Conservation (phyloP, 1,140 invertebrate genomes). For the Cataglyphis hispanica region DNA sequence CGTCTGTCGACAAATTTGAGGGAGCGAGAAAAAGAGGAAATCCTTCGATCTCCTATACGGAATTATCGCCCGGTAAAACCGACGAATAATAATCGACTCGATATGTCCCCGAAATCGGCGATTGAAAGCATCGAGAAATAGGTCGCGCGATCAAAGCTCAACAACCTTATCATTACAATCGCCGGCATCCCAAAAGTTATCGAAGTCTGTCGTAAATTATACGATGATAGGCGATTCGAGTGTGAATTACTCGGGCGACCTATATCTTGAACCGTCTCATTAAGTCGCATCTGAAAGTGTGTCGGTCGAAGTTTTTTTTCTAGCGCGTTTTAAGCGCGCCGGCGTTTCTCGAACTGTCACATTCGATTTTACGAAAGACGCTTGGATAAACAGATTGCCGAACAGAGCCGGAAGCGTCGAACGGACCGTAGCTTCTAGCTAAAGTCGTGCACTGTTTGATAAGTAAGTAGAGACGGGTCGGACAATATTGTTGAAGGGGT, state of each 20-base stretch:
- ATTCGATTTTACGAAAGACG: not conserved
- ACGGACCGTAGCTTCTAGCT: not conserved
- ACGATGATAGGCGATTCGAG: not conserved
- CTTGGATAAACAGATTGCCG: conserved; percentile 43
- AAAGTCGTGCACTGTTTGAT: conserved; percentile 36
- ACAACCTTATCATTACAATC: conserved; percentile 28
- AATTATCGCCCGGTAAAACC: conserved; percentile 8
- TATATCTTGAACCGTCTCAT: not conserved
- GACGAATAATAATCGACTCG: not conserved
- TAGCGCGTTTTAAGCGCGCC: not conserved
- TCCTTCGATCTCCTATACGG: not conserved
- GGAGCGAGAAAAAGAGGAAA: not conserved
- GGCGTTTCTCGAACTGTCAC: not conserved
- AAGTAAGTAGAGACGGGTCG: conserved; percentile 41
- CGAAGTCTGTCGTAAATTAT: not conserved
- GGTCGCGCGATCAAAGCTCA: conserved; percentile 23
- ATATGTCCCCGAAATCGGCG: conserved; percentile 18
- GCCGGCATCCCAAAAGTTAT: not conserved
- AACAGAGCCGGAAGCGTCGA: not conserved
- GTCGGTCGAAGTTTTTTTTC: not conserved
- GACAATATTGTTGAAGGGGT: conserved; percentile 44
- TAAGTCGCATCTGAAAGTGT: not conserved
- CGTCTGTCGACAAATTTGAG: not conserved
- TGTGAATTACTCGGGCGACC: not conserved
- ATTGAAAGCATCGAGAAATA: conserved; percentile 29